These are phyloP conservation scores for Embidobia sp. DNA, from an alignment of 2,888 invertebrate genomes.

Conservation along the genomic window DNA sequence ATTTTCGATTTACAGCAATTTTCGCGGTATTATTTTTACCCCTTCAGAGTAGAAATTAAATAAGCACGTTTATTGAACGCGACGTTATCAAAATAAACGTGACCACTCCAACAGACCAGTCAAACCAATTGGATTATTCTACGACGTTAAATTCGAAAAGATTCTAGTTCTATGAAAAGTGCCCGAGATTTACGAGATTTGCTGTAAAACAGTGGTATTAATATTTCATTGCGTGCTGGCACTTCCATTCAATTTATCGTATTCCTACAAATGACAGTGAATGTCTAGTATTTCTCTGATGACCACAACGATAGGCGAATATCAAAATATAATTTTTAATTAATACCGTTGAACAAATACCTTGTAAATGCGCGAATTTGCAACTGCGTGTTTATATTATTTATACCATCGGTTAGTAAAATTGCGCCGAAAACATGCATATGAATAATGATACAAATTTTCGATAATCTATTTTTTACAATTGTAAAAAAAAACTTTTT, in stretches of 20 bases:
- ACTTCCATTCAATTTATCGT: neutral
- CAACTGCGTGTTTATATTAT: no score
- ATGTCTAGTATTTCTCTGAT: no score
- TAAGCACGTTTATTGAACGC: slow-evolving; percentile 17
- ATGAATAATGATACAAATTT: no score
- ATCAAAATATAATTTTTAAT: no score
- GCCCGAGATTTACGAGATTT: neutral
- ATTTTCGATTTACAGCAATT: slow-evolving; percentile 44
- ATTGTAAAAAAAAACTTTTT: no score
- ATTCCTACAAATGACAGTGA: neutral
- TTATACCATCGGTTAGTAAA: no score
- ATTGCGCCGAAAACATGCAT: no score
- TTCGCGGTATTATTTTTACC: slow-evolving; percentile 38
- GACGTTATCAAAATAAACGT: slow-evolving; percentile 31
- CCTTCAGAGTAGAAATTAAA: slow-evolving; percentile 30
- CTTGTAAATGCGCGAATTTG: no score
- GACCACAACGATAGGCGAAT: no score
- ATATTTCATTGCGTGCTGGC: neutral
- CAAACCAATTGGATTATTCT: slow-evolving; percentile 26
- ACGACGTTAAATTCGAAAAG: slow-evolving; percentile 5
- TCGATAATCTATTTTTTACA: no score
- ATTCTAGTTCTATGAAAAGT: slow-evolving; percentile 22
- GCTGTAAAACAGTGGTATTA: neutral
- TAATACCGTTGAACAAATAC: no score
- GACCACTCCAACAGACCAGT: slow-evolving; percentile 9